Evolutionary conservation across 2,113 vertebrate genomes (phyloP).

Genomic region (Brevimyrus niger): DNA sequence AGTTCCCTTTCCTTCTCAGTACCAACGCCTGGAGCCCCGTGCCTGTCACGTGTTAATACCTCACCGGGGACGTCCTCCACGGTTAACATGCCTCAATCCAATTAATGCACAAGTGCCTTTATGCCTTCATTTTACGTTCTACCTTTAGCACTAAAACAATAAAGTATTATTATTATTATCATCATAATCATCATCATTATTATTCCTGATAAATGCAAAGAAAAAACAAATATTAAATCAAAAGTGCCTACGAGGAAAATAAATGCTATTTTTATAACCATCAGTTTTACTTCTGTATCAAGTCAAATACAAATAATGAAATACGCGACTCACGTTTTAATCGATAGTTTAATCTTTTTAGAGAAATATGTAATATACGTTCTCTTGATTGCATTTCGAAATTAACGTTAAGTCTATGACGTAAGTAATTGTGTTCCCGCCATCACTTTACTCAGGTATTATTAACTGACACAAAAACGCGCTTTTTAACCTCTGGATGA

Average conservation of each 20-base stretch:
- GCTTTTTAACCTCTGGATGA: not conserved
- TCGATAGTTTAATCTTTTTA: not conserved
- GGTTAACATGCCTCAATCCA: not conserved
- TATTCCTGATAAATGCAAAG: not conserved
- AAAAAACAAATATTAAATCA: not conserved
- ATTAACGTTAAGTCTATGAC: not conserved
- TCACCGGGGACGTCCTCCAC: slow-evolving; percentile 12
- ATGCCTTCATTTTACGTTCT: not conserved
- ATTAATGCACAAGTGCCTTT: not conserved
- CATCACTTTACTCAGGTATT: not conserved
- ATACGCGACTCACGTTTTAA: not conserved
- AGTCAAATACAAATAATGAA: not conserved
- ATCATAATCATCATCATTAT: not conserved
- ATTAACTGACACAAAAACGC: not conserved
- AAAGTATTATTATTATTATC: not conserved
- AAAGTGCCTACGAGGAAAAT: not conserved
- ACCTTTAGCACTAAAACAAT: not conserved
- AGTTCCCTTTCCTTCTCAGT: not conserved
- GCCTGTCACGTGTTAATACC: slow-evolving; percentile 20
- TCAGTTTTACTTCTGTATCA: not conserved
- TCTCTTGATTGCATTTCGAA: not conserved
- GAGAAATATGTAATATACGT: not conserved
- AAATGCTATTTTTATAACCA: not conserved
- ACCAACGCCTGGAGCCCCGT: not conserved
- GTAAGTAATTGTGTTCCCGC: not conserved